Conservation (phyloP, 2,797 vertebrate species). For the Sebastolobus alascanus region DNA sequence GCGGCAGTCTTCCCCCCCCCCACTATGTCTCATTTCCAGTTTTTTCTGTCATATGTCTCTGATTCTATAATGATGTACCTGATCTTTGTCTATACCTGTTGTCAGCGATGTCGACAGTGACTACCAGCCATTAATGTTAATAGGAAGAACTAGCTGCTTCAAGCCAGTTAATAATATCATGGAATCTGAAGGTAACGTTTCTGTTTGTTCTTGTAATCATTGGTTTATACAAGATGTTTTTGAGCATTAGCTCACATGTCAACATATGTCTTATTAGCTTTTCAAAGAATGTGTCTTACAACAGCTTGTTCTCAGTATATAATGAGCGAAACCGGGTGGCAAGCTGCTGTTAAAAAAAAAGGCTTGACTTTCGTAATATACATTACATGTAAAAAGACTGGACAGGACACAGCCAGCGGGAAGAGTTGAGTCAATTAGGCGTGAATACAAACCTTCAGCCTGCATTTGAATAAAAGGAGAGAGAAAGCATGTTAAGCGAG, state of each 20-base stretch:
- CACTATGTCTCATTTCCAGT: not conserved
- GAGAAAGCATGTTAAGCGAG: constrained; percentile 51
- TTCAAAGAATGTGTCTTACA: constrained; percentile 1
- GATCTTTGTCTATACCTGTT: not conserved
- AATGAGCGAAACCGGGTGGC: constrained; percentile 38
- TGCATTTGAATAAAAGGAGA: constrained; percentile 63
- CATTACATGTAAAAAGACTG: constrained; percentile 47
- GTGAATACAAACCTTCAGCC: constrained; percentile 64
- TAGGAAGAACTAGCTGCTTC: not conserved
- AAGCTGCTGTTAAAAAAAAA: constrained; percentile 44
- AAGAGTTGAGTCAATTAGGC: constrained; percentile 75
- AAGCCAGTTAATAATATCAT: not conserved
- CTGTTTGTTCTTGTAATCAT: not conserved
- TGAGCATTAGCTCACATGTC: constrained; percentile 1
- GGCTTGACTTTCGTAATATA: constrained; percentile 37
- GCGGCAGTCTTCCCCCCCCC: not conserved
- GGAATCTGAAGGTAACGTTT: not conserved
- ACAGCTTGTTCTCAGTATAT: constrained; percentile 49
- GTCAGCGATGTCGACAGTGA: not conserved
- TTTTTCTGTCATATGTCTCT: constrained; percentile 11
- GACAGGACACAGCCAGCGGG: constrained; percentile 52
- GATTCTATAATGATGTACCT: constrained; percentile 6
- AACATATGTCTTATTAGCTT: constrained; percentile 14
- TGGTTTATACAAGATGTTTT: not conserved
- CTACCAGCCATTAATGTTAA: constrained; percentile 12